Percentiles rank a stretch among this genome's conserved stretches.
Evolutionary conservation across 1,140 invertebrate species (phyloP).

Genomic region (Brachionus koreanus): DNA sequence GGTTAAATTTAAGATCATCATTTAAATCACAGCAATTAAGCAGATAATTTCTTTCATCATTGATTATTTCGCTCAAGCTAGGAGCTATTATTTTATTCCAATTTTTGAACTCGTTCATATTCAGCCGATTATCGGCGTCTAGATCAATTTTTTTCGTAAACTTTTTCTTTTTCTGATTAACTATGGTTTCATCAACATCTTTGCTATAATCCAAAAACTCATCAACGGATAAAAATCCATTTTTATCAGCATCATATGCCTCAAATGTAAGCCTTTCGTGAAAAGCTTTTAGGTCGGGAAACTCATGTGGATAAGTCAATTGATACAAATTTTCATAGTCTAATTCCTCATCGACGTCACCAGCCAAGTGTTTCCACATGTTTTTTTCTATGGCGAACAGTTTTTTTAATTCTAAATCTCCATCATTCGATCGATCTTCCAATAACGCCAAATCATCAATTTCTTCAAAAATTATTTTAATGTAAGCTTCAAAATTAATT

Average conservation of each 20-base stretch:
- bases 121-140: background rate
- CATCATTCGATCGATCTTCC: background rate
- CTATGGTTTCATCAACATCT: conserved; percentile 22
- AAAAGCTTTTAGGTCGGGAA: background rate
- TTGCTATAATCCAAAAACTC: conserved; percentile 29
- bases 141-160: conserved; percentile 17
- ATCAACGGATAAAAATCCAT: background rate
- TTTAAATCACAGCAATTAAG: conserved; percentile 3
- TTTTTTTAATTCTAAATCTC: background rate
- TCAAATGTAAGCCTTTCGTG: background rate
- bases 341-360: background rate
- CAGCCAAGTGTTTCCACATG: background rate
- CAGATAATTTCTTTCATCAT: conserved; percentile 27
- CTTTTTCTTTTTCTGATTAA: background rate
- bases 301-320: background rate
- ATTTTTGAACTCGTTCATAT: background rate
- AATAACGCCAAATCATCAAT: background rate
- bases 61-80: background rate
- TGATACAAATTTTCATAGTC: background rate
- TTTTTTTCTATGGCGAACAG: conserved; percentile 14
- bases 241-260: background rate
- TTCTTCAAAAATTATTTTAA: conserved; percentile 14
- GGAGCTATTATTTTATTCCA: background rate
- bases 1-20: background rate
- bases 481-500: background rate